A percentile compares a stretch with the other conserved stretches of the same genome.
Evolutionary conservation across 2,888 invertebrate genomes (phyloP).

Genomic region (Bibio marci): DNA sequence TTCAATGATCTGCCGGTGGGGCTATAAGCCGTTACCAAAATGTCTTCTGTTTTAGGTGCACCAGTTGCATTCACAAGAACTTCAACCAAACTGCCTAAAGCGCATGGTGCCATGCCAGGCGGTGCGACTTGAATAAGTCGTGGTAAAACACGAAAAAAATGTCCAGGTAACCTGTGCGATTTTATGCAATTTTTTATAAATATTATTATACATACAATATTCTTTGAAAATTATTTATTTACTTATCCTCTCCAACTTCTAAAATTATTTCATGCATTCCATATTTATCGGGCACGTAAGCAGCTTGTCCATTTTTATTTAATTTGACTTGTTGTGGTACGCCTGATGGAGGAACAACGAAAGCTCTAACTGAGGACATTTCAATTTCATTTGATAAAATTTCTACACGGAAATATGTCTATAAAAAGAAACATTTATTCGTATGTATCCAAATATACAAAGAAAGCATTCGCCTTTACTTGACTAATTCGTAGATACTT

Average conservation of each 20-base stretch:
- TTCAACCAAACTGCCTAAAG: conserved; percentile 87
- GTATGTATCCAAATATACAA: background rate
- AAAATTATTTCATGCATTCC: conserved; percentile 79
- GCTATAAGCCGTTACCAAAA: conserved; percentile 82
- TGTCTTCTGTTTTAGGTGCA: conserved; percentile 61
- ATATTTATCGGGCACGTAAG: conserved; percentile 74
- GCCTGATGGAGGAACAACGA: conserved; percentile 63
- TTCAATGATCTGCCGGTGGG: conserved; percentile 70
- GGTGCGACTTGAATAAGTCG: conserved; percentile 72
- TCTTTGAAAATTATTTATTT: conserved; percentile 2
- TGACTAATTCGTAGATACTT: background rate
- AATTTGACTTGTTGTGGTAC: conserved; percentile 43
- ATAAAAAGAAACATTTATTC: conserved; percentile 16
- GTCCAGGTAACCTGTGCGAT: conserved; percentile 30
- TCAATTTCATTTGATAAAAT: conserved; percentile 52
- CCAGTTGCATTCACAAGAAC: conserved; percentile 79
- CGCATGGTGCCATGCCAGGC: conserved; percentile 90
- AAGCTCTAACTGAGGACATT: conserved; percentile 52
- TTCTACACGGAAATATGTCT: conserved; percentile 66
- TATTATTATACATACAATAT: background rate
- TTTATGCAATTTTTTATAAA: conserved; percentile 1
- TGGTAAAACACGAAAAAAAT: conserved; percentile 77
- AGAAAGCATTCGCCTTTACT: background rate
- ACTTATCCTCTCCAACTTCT: conserved; percentile 43
- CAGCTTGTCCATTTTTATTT: conserved; percentile 58